Evolutionary conservation across 2,797 vertebrate genomes (phyloP).

Genomic region (Okamejei kenojei): DNA sequence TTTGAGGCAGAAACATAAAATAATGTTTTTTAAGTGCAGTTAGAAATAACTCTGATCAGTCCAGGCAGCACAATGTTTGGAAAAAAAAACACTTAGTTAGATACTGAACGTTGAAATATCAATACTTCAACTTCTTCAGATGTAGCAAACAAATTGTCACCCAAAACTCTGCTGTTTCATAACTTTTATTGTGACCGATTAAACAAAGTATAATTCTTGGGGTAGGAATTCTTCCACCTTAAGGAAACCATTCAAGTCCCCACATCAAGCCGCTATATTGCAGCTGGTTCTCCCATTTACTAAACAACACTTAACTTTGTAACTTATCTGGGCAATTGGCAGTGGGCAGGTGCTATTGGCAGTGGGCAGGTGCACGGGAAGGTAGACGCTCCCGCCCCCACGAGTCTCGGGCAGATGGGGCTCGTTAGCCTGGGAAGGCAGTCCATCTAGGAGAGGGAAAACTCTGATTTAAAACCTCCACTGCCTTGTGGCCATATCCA

Average conservation of each 20-base stretch:
- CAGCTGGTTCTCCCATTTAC: too few relatives aligned
- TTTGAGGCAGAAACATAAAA: neutral
- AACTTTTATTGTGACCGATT: neutral
- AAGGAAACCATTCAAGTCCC: neutral
- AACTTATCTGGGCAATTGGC: neutral
- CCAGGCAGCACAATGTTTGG: neutral
- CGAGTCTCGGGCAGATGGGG: too few relatives aligned
- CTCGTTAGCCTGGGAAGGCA: too few relatives aligned
- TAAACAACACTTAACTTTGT: neutral
- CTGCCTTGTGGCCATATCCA: too few relatives aligned
- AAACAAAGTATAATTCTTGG: neutral
- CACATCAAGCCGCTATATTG: too few relatives aligned
- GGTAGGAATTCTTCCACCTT: neutral
- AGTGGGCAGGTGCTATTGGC: too few relatives aligned
- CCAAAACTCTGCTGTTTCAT: neutral
- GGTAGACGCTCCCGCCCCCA: too few relatives aligned
- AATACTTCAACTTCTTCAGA: neutral
- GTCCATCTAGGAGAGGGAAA: too few relatives aligned
- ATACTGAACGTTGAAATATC: neutral
- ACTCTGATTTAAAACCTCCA: too few relatives aligned
- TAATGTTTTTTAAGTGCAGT: neutral
- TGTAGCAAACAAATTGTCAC: neutral
- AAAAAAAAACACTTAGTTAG: neutral
- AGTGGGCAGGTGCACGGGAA: too few relatives aligned
- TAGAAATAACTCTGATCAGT: neutral